Conservation (phyloP, 2,888 invertebrate species). For the Halictus quadricinctus region DNA sequence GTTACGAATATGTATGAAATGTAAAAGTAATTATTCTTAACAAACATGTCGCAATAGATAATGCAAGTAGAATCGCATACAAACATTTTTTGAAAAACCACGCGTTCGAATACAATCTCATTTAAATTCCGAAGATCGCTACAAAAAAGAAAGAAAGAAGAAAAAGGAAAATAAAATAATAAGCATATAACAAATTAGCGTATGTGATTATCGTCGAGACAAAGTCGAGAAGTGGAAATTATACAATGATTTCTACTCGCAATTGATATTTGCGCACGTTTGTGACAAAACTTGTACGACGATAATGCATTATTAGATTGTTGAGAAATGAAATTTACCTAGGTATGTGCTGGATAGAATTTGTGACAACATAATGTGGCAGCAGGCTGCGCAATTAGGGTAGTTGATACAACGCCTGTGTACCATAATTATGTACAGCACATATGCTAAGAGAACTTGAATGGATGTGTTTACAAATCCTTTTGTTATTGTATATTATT, state of each 20-base stretch:
- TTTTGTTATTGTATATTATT: constrained; percentile 69
- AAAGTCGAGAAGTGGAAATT: constrained; percentile 35
- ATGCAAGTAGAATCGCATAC: constrained; percentile 50
- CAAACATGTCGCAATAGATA: constrained; percentile 54
- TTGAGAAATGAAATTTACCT: constrained; percentile 53
- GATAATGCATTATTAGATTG: constrained; percentile 62
- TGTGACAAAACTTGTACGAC: constrained; percentile 48
- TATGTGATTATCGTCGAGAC: constrained; percentile 61
- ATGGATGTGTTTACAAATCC: constrained; percentile 63
- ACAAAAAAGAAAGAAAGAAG: constrained; percentile 1
- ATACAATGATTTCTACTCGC: constrained; percentile 48
- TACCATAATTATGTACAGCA: constrained; percentile 39
- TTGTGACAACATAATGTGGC: constrained; percentile 34
- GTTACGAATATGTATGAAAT: constrained; percentile 74
- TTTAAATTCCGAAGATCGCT: constrained; percentile 41
- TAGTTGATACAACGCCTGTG: constrained; percentile 30
- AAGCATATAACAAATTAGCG: constrained; percentile 50
- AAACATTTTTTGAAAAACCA: constrained; percentile 42
- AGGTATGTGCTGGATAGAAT: constrained; percentile 52
- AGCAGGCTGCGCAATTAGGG: constrained; percentile 37
- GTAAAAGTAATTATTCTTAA: constrained; percentile 76
- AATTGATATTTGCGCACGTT: constrained; percentile 44
- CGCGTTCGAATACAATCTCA: constrained; percentile 49
- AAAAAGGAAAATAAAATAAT: background rate
- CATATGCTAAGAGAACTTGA: constrained; percentile 51